Evolutionary conservation across 2,113 vertebrate species (phyloP).

Genomic region (Hystrix brachyura): DNA sequence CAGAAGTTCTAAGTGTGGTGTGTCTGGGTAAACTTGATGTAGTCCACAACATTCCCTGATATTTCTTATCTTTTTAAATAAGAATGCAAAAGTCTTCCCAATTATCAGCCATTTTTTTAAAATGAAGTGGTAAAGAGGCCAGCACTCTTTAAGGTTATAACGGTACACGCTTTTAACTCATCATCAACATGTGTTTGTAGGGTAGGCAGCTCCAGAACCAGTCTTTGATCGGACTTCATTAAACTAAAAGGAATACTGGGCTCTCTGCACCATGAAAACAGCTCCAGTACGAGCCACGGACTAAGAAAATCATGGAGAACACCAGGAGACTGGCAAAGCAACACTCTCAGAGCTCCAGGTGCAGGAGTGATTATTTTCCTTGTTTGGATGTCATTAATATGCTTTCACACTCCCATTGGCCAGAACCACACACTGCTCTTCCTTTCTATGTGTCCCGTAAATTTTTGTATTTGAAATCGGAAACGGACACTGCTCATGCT

Average conservation of each 20-base stretch:
- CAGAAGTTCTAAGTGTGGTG: neutral
- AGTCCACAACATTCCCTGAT: neutral
- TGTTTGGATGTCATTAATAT: constrained; percentile 75
- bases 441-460: neutral
- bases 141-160: neutral
- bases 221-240: constrained; percentile 63
- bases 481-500: neutral
- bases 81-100: constrained; percentile 45
- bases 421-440: neutral
- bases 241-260: constrained; percentile 27
- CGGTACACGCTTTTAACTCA: constrained; percentile 62
- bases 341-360: constrained; percentile 79
- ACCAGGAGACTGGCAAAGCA: constrained; percentile 84
- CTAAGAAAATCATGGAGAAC: constrained; percentile 81
- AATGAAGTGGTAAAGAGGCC: constrained; percentile 41
- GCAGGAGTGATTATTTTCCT: constrained; percentile 83
- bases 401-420: constrained; percentile 77
- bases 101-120: constrained; percentile 70
- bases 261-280: constrained; percentile 61
- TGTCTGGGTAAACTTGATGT: constrained; percentile 48
- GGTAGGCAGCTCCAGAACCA: constrained; percentile 51
- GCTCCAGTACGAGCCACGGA: constrained; percentile 81
- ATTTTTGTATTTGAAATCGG: neutral
- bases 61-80: constrained; percentile 58
- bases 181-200: constrained; percentile 60